Evolutionary conservation across 2,888 invertebrate species (phyloP).

Genomic region (Andrena minutula): DNA sequence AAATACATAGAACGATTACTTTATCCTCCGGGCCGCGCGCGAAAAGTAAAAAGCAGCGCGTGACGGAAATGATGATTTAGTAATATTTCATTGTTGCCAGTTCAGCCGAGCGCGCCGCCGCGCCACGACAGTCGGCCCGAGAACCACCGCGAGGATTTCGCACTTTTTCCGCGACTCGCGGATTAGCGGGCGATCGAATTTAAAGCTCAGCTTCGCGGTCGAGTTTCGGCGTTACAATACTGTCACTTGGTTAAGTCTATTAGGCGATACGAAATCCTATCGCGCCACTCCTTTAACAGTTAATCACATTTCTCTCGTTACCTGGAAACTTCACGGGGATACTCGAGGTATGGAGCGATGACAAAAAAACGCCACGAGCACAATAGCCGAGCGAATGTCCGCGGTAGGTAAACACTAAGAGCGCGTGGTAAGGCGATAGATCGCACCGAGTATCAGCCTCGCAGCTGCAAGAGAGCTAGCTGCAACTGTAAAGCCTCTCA

Average conservation of each 20-base stretch:
- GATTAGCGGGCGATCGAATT: not conserved
- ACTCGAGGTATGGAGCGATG: not conserved
- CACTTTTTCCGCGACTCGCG: not conserved
- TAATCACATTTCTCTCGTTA: not conserved
- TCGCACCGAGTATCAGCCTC: slow-evolving; percentile 38
- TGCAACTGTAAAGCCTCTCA: slow-evolving; percentile 82
- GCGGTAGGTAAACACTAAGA: slow-evolving; percentile 12
- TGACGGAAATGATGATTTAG: slow-evolving; percentile 32
- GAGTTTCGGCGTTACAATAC: not conserved
- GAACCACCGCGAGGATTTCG: not conserved
- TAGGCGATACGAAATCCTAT: not conserved
- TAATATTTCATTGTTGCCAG: slow-evolving; percentile 30
- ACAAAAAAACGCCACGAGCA: not conserved
- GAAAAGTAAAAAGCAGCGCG: not conserved
- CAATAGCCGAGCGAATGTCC: not conserved
- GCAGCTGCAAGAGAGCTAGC: slow-evolving; percentile 50
- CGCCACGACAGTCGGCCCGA: not conserved
- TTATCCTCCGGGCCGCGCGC: not conserved
- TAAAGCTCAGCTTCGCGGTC: not conserved
- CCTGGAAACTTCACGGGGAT: slow-evolving; percentile 1
- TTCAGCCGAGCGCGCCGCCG: not conserved
- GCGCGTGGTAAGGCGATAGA: slow-evolving; percentile 53
- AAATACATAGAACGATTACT: slow-evolving; percentile 9
- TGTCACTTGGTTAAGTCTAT: not conserved
- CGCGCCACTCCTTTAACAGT: not conserved